phyloP scores from a whole-genome alignment of 1,140 invertebrate genomes.

The Achatina immaculata region DNA sequence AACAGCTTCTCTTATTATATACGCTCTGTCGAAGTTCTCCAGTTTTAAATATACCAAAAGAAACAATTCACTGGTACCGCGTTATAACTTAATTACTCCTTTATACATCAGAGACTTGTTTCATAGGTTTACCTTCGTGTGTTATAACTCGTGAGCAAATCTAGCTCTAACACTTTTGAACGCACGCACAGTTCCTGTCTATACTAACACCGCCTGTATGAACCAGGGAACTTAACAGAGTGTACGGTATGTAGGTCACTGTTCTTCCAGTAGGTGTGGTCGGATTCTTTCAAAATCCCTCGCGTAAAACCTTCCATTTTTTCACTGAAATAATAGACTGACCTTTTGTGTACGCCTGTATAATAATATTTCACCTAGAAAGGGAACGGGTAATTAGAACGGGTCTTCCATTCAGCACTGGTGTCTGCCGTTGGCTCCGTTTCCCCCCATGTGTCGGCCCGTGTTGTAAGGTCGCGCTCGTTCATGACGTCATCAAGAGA shows the following conservation, averaged over 20 bases:
- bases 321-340: neutral
- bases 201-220: too few relatives aligned
- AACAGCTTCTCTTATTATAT: too few relatives aligned
- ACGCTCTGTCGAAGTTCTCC: too few relatives aligned
- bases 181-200: too few relatives aligned
- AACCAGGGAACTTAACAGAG: too few relatives aligned
- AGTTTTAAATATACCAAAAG: too few relatives aligned
- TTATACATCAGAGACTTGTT: too few relatives aligned
- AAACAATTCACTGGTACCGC: too few relatives aligned
- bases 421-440: neutral
- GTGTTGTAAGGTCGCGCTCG: constrained; percentile 26
- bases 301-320: neutral
- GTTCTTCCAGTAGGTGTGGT: constrained; percentile 36
- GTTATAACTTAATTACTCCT: too few relatives aligned
- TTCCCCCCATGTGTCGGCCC: constrained; percentile 31
- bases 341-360: constrained; percentile 17
- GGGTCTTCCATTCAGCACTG: neutral
- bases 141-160: too few relatives aligned
- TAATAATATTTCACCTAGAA: constrained; percentile 22
- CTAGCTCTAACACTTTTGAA: too few relatives aligned
- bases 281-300: constrained; percentile 28
- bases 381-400: constrained; percentile 3
- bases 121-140: too few relatives aligned
- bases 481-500: constrained; percentile 21
- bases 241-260: constrained; percentile 23